phyloP scores from a whole-genome alignment of 2,888 invertebrate species.

The Sinhomidia bicolor region DNA sequence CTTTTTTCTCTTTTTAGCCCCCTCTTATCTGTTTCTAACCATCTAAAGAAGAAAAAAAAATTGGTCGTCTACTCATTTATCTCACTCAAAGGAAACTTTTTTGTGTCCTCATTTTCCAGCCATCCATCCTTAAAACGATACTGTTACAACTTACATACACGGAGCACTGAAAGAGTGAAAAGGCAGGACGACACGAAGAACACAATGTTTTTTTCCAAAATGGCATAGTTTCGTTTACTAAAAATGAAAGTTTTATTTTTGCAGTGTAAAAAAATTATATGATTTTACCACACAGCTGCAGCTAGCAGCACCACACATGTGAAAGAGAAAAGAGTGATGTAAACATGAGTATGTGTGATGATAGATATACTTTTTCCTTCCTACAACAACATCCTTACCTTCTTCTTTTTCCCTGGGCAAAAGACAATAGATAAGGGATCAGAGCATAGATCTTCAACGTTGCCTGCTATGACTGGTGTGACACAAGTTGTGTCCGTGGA shows the following conservation, averaged over 20 bases:
- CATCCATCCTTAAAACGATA: slow-evolving; percentile 21
- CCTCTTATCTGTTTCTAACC: not conserved
- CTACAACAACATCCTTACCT: too few species aligned
- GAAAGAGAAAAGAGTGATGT: not conserved
- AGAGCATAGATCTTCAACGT: slow-evolving; percentile 51
- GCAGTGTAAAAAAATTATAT: not conserved
- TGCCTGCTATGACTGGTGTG: not conserved
- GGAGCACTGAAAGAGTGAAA: not conserved
- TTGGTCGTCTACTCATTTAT: slow-evolving; percentile 61
- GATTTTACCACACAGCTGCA: not conserved
- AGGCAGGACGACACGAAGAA: not conserved
- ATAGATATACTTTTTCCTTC: too few species aligned
- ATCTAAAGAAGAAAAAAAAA: not conserved
- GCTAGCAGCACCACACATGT: not conserved
- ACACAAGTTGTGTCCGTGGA: too few species aligned
- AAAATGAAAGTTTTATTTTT: too few species aligned
- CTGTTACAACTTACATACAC: slow-evolving; percentile 15
- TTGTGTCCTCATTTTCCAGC: slow-evolving; percentile 51
- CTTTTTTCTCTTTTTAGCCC: not conserved
- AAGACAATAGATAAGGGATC: slow-evolving; percentile 43
- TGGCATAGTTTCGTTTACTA: not conserved
- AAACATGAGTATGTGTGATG: not conserved
- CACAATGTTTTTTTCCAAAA: not conserved
- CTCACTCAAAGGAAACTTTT: slow-evolving; percentile 56
- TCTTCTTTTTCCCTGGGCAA: too few species aligned